Percentiles rank a stretch among this genome's conserved stretches.
phyloP scores from a whole-genome alignment of 2,113 vertebrate species.

The Lophius piscatorius region DNA sequence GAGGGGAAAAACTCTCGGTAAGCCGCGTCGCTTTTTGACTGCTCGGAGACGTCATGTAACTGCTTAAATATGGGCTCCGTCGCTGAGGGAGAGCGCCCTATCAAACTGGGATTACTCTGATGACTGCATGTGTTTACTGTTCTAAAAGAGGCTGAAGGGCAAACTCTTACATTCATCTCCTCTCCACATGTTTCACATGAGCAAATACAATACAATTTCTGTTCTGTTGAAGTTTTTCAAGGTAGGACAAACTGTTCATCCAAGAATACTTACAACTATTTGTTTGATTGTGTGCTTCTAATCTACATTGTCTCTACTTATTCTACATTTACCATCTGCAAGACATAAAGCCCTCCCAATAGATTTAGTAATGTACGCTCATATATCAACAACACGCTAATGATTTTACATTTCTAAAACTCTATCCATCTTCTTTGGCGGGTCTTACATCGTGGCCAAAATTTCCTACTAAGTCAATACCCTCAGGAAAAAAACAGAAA shows the following conservation, averaged over 20 bases:
- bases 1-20: constrained; percentile 28
- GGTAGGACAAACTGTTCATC: too few relatives aligned
- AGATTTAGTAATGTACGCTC: constrained; percentile 12
- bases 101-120: constrained; percentile 47
- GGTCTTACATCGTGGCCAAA: constrained; percentile 28
- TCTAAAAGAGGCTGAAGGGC: constrained; percentile 36
- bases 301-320: constrained; percentile 1
- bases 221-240: too few relatives aligned
- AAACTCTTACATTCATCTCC: too few relatives aligned
- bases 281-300: neutral
- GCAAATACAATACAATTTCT: too few relatives aligned
- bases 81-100: constrained; percentile 25
- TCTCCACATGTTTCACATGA: too few relatives aligned
- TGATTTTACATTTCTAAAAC: constrained; percentile 30
- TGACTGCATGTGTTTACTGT: constrained; percentile 55
- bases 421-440: constrained; percentile 49
- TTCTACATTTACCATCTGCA: constrained; percentile 26
- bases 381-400: constrained; percentile 48
- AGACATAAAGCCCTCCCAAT: constrained; percentile 14
- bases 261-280: neutral
- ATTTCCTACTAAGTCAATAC: constrained; percentile 26
- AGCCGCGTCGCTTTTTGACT: constrained; percentile 30
- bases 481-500: constrained; percentile 45
- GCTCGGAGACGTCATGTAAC: constrained; percentile 37
- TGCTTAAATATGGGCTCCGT: constrained; percentile 21